Evolutionary conservation across 2,888 invertebrate genomes (phyloP), one percentile per base, ranked within the genome.

Genomic region (Macrosoma leucophasiata): DNA sequence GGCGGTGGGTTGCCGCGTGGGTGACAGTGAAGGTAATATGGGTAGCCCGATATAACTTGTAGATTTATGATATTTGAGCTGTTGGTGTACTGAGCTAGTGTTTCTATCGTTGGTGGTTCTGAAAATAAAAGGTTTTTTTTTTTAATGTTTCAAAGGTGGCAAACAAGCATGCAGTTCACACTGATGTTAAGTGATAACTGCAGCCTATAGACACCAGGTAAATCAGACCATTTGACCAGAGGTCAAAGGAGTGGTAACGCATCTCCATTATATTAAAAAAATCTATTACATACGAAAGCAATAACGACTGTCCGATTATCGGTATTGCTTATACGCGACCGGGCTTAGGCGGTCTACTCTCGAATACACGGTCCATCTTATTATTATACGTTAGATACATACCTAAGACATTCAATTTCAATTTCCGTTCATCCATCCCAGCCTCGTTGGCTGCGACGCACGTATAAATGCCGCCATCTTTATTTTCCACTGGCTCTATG

Each of bases 1-100:
- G 90, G 89, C 2, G 60, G 29, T 0, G 90, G 90, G 46, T 86
- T 84, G 1, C 90, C 90, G 22, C 74, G 73, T 0, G 88, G 87
- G 33, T 86, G 84, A 52, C 90, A 90, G 35, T 75, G 73, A 5
- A 87, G 49, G 29, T 70, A 77, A 44, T 82, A 71, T 0, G 81
- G 60, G 41, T 84, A 75, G 0, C 79, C 82, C 1, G 74, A 71
- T 13, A 86, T 36, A 0, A 79, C 73, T 53, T 78, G 76, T 3
- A 84, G 13, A 3, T 46, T 48, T 1, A 66, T 52, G 2, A 48
- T 41, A 18, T 60, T 62, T 2, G 60, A 45, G 1, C 46, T 38
- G 25, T 60, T 62, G 2, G 39, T 35, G 8, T 57, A 52, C 46
- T 67, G 52, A 41, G 67, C 66, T 2, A 77, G 36, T 0, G 57